A percentile compares a stretch with the other conserved stretches of the same genome.
Conservation (phyloP, 2,113 vertebrate species). For the Lepus europaeus region DNA sequence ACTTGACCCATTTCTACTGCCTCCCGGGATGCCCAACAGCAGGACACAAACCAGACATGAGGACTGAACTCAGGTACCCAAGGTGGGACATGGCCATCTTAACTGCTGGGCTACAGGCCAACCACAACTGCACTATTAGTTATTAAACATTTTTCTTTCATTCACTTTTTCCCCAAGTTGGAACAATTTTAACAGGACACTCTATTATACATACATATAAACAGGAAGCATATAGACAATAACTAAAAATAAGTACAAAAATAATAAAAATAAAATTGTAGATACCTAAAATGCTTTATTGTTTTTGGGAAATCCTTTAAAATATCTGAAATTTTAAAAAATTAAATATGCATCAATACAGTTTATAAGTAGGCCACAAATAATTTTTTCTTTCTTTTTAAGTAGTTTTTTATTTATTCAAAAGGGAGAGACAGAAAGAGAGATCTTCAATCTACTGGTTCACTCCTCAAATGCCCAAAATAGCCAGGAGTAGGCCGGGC, state of each 20-base stretch:
- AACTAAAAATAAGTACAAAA: conserved; percentile 52
- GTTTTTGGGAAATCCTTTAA: conserved; percentile 14
- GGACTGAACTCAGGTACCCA: too few relatives aligned
- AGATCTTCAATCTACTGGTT: too few relatives aligned
- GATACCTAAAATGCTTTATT: neutral
- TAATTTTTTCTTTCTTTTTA: neutral
- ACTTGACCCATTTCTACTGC: too few relatives aligned
- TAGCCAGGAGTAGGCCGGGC: too few relatives aligned
- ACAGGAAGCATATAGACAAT: neutral
- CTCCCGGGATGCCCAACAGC: too few relatives aligned
- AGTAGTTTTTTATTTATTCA: too few relatives aligned
- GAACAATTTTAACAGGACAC: conserved; percentile 42
- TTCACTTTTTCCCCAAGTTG: neutral
- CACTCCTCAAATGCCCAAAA: too few relatives aligned
- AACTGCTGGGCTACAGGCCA: too few relatives aligned
- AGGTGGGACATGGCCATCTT: too few relatives aligned
- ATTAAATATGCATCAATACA: neutral
- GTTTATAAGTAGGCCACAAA: conserved; percentile 25
- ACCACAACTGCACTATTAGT: neutral
- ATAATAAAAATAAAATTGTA: neutral
- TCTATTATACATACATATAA: conserved; percentile 27
- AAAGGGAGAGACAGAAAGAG: too few relatives aligned
- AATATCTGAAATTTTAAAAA: conserved; percentile 43
- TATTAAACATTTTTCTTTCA: conserved; percentile 34
- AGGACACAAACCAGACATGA: too few relatives aligned